A percentile compares a stretch with the other conserved stretches of the same genome.
phyloP scores from a whole-genome alignment of 2,113 vertebrate genomes.

The Clarias macrocephalus region DNA sequence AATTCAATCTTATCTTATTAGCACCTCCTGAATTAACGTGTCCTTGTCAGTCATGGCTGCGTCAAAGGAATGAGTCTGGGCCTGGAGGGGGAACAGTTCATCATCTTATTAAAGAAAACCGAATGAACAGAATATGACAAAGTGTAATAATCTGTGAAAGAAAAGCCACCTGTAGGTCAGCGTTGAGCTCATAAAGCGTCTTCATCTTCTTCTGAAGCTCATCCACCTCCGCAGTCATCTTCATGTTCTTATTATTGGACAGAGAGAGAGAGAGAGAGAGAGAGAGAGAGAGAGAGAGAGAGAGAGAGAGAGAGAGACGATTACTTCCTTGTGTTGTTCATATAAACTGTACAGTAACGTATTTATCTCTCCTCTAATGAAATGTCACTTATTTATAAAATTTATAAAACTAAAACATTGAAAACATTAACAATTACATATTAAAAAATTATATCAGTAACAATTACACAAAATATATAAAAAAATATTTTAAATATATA shows the following conservation, averaged over 20 bases:
- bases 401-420: too few species aligned
- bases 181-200: conserved; percentile 73
- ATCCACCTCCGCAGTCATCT: conserved; percentile 75
- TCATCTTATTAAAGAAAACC: background rate
- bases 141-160: background rate
- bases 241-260: conserved; percentile 76
- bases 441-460: too few species aligned
- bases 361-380: background rate
- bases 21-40: conserved; percentile 75
- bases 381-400: too few species aligned
- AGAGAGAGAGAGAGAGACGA: background rate
- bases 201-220: conserved; percentile 80
- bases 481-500: too few species aligned
- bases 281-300: background rate
- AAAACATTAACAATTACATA: too few species aligned
- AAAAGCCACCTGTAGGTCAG: conserved; percentile 79
- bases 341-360: background rate
- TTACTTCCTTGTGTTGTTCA: background rate
- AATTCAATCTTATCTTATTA: too few species aligned
- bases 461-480: too few species aligned
- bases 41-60: conserved; percentile 74
- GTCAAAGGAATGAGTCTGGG: conserved; percentile 78
- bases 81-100: conserved; percentile 60
- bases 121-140: too few species aligned
- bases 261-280: background rate